These are phyloP conservation scores for Ammodramus savannarum DNA, from an alignment of 2,113 vertebrate species.

Conservation along the genomic window DNA sequence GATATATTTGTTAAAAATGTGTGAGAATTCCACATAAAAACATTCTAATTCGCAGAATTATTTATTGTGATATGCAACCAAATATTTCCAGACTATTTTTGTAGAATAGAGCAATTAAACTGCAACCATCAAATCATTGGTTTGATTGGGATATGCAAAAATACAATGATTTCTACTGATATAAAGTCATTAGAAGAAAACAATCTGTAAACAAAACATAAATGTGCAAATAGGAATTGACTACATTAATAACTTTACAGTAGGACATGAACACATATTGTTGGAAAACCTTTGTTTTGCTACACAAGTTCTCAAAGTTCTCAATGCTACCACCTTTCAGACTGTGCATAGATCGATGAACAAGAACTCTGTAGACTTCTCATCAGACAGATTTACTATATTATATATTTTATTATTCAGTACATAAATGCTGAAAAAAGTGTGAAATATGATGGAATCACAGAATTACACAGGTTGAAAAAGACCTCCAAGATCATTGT, in stretches of 20 bases:
- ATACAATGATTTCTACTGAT: background rate
- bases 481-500: background rate
- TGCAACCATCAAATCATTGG: background rate
- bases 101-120: background rate
- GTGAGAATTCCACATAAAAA: background rate
- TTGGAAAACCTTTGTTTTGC: background rate
- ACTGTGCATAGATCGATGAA: background rate
- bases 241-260: rapidly evolving
- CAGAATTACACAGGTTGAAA: background rate
- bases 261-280: background rate
- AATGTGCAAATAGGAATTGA: background rate
- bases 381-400: background rate
- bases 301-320: background rate
- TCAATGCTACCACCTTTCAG: background rate
- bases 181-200: background rate
- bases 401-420: background rate
- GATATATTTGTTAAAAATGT: background rate
- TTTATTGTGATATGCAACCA: background rate
- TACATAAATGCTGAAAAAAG: background rate
- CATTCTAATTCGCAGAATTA: background rate
- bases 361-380: background rate
- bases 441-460: background rate
- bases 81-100: background rate
- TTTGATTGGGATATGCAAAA: background rate
- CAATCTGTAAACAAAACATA: background rate